A percentile compares a stretch with the other conserved stretches of the same genome.
Conservation (phyloP, 2,888 invertebrate genomes). For the Graphium colonna region DNA sequence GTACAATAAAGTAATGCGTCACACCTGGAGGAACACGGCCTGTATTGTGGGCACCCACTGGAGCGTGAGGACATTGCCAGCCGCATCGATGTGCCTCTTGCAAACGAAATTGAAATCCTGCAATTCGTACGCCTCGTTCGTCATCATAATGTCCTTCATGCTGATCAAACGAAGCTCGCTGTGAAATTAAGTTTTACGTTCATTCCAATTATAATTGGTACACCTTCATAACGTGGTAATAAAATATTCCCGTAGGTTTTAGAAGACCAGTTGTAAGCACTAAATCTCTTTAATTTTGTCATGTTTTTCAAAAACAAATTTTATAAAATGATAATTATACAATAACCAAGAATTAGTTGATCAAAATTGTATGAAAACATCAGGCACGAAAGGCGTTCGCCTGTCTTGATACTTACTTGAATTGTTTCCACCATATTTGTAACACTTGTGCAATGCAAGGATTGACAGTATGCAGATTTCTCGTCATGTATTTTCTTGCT, state of each 20-base stretch:
- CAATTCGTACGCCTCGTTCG: slow-evolving; percentile 84
- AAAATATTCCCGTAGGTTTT: no score
- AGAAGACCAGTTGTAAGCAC: no score
- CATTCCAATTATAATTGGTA: background rate
- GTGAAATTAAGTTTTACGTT: slow-evolving; percentile 31
- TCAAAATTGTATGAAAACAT: no score
- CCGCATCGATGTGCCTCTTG: slow-evolving; percentile 81
- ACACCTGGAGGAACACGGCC: slow-evolving; percentile 81
- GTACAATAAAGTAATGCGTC: slow-evolving; percentile 4
- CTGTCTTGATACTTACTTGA: slow-evolving; percentile 73
- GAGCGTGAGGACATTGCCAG: slow-evolving; percentile 81
- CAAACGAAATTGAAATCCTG: slow-evolving; percentile 80
- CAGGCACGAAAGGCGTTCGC: no score
- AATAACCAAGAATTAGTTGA: no score
- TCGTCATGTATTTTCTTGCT: slow-evolving; percentile 57
- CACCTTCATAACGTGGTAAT: no score
- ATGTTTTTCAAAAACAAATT: no score
- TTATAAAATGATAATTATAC: no score
- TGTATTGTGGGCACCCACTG: slow-evolving; percentile 83
- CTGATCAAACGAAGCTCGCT: slow-evolving; percentile 83
- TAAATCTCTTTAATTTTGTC: no score
- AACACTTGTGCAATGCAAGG: slow-evolving; percentile 89
- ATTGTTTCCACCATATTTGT: slow-evolving; percentile 89
- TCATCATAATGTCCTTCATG: slow-evolving; percentile 75
- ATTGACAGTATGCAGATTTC: slow-evolving; percentile 87